Evolutionary conservation across 35 echinoderm and acorn worm species (phyloP).

Genomic region (Apostichopus californicus): DNA sequence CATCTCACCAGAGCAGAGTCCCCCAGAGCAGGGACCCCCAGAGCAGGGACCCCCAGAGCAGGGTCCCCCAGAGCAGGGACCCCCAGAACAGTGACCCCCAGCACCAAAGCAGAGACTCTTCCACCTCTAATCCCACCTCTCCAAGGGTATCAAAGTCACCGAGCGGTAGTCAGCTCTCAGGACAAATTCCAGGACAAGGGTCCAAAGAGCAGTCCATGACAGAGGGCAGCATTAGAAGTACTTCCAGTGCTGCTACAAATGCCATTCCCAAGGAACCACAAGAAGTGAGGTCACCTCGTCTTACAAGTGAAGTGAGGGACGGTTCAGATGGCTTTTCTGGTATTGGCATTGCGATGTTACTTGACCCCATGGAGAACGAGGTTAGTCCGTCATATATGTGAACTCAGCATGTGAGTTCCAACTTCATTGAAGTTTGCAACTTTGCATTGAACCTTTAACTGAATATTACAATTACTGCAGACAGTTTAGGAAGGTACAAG

Average conservation of each 20-base stretch:
- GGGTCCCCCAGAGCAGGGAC: no score
- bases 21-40: no score
- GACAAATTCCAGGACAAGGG: not conserved
- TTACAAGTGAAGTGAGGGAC: not conserved
- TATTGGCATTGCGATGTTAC: slow-evolving; percentile 11
- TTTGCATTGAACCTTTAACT: no score
- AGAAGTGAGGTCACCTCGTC: not conserved
- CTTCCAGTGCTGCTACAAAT: not conserved
- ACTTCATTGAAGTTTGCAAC: no score
- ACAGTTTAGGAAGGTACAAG: no score
- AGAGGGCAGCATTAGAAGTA: not conserved
- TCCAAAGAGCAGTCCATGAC: no score
- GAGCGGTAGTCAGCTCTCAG: not conserved
- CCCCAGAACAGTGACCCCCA: not conserved
- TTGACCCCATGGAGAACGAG: not conserved
- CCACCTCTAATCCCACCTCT: no score
- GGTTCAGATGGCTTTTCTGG: not conserved
- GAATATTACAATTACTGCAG: no score
- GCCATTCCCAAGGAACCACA: not conserved
- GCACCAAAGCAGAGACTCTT: not conserved
- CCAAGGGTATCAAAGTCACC: not conserved
- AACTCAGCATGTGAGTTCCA: no score
- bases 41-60: no score
- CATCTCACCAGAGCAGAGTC: no score
- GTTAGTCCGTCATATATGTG: not conserved